Conservation (phyloP, 2,888 invertebrate species). For the Campopleginae sp. region DNA sequence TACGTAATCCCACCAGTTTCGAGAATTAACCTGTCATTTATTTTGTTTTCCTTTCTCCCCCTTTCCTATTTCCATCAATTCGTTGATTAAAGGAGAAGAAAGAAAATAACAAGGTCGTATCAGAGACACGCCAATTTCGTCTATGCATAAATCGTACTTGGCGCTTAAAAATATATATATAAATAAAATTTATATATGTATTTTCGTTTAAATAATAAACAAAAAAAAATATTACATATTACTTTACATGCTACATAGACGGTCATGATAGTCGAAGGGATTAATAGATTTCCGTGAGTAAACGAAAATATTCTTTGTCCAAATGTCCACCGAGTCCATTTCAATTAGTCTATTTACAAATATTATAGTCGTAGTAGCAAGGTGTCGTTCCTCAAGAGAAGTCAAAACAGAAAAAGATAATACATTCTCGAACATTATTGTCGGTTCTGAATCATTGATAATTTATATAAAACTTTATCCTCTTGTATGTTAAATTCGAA, state of each 20-base stretch:
- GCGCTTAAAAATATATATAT: constrained; percentile 20
- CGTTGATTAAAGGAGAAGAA: constrained; percentile 1
- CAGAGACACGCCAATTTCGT: constrained; percentile 61
- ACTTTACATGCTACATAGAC: constrained; percentile 71
- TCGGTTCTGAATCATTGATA: constrained; percentile 70
- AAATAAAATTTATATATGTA: constrained; percentile 45
- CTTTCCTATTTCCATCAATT: not conserved
- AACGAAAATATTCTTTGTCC: constrained; percentile 66
- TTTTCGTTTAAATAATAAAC: constrained; percentile 73
- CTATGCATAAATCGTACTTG: constrained; percentile 69
- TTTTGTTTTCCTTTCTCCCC: not conserved
- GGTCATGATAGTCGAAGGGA: constrained; percentile 73
- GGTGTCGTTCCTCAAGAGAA: constrained; percentile 75
- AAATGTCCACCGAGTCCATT: constrained; percentile 38
- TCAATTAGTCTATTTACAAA: constrained; percentile 79
- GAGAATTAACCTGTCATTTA: constrained; percentile 24
- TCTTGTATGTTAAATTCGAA: constrained; percentile 19
- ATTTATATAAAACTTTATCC: constrained; percentile 8
- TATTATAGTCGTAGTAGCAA: constrained; percentile 78
- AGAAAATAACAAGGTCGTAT: constrained; percentile 43
- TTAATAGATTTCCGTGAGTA: constrained; percentile 69
- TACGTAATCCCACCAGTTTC: constrained; percentile 3
- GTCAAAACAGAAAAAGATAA: constrained; percentile 19
- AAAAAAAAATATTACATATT: constrained; percentile 72
- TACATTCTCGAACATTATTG: constrained; percentile 72